Evolutionary conservation across 2,113 vertebrate genomes (phyloP).

Genomic region (Leucosticte australis): DNA sequence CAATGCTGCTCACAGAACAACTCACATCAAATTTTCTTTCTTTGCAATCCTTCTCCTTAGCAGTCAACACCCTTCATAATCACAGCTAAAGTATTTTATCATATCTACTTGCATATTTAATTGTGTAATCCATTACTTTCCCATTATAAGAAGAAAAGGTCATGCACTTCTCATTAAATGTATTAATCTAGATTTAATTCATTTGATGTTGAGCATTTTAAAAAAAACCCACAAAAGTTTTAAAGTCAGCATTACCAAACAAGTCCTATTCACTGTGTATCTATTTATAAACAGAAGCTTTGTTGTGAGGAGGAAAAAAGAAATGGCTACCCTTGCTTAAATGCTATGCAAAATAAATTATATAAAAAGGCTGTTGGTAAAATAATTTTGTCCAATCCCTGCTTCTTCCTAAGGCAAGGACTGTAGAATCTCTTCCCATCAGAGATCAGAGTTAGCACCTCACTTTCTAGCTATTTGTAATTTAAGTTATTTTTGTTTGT

Average conservation of each 20-base stretch:
- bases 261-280: background rate
- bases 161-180: background rate
- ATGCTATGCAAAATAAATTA: background rate
- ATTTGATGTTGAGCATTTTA: background rate
- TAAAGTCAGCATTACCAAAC: background rate
- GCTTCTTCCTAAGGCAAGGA: background rate
- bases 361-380: background rate
- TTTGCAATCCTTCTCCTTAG: background rate
- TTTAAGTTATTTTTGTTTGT: background rate
- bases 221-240: background rate
- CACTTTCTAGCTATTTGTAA: background rate
- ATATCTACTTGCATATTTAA: background rate
- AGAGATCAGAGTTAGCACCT: background rate
- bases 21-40: background rate
- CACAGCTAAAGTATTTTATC: background rate
- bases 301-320: background rate
- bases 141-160: slow-evolving; percentile 43
- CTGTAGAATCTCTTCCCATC: background rate
- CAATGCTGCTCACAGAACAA: background rate
- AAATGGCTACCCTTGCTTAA: background rate
- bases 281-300: background rate
- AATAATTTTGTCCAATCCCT: background rate
- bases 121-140: background rate
- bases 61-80: background rate
- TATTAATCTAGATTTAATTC: slow-evolving; percentile 10